These are phyloP conservation scores for Nilaparvata lugens DNA, from an alignment of 1,140 invertebrate species.

Conservation along the genomic window DNA sequence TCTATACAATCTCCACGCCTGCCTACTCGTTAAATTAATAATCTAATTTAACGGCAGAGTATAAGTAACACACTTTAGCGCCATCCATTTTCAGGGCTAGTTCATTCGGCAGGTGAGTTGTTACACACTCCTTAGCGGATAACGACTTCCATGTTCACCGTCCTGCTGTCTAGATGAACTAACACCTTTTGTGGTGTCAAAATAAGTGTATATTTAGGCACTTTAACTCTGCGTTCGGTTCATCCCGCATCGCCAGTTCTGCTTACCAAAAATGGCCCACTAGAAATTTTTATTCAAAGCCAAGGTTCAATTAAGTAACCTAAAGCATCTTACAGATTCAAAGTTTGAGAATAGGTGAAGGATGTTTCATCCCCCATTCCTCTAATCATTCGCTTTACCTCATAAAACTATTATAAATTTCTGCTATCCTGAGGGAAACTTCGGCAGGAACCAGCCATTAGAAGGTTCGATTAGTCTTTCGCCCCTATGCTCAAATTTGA, in stretches of 20 bases:
- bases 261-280: slow-evolving; percentile 87
- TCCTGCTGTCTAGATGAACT: too few relatives aligned
- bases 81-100: slow-evolving; percentile 11
- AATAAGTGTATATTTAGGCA: too few relatives aligned
- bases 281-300: slow-evolving; percentile 55
- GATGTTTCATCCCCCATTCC: slow-evolving; percentile 64
- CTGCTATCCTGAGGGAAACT: slow-evolving; percentile 84
- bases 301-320: slow-evolving; percentile 56
- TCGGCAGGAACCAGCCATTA: slow-evolving; percentile 85
- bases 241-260: slow-evolving; percentile 81
- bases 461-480: slow-evolving; percentile 91
- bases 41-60: not conserved
- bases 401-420: not conserved
- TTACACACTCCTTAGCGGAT: too few relatives aligned
- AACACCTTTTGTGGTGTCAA: too few relatives aligned
- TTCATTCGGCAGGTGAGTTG: slow-evolving; percentile 20
- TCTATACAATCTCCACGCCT: slow-evolving; percentile 62
- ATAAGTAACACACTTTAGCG: slow-evolving; percentile 9
- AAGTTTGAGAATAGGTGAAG: slow-evolving; percentile 85
- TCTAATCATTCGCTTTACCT: slow-evolving; percentile 84
- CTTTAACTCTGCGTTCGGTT: slow-evolving; percentile 11
- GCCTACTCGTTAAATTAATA: slow-evolving; percentile 57
- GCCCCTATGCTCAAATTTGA: slow-evolving; percentile 82
- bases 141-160: too few relatives aligned
- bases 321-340: slow-evolving; percentile 68